Evolutionary conservation across 1,140 invertebrate species (phyloP).

Genomic region (Octopus sinensis): DNA sequence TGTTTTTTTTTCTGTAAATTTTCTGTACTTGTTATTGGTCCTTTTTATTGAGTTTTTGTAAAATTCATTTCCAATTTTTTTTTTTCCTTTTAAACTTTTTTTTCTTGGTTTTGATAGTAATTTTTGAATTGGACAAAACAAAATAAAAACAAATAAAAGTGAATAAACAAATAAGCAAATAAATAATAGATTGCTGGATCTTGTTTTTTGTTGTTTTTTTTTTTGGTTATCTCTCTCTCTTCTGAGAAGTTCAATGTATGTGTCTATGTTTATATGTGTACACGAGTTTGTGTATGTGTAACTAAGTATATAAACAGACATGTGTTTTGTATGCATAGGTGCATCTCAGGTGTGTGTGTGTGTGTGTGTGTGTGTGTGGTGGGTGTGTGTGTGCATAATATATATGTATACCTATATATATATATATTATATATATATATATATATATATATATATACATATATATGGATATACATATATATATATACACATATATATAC

Average conservation of each 20-base stretch:
- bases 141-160: too few relatives aligned
- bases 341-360: neutral
- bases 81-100: too few relatives aligned
- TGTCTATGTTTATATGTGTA: neutral
- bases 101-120: too few relatives aligned
- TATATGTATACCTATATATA: neutral
- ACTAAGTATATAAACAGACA: neutral
- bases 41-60: too few relatives aligned
- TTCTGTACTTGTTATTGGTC: too few relatives aligned
- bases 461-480: neutral
- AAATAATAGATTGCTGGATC: too few relatives aligned
- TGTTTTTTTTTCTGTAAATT: too few relatives aligned
- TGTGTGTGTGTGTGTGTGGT: neutral
- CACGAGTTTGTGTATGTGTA: neutral
- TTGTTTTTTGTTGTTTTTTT: too few relatives aligned
- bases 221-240: neutral
- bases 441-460: conserved; percentile 7
- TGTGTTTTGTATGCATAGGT: neutral
- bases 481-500: neutral
- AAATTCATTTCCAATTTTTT: too few relatives aligned
- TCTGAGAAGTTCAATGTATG: neutral
- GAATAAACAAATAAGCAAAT: too few relatives aligned
- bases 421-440: conserved; percentile 11
- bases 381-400: too few relatives aligned
- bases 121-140: too few relatives aligned